Base-by-base conservation (phyloP, 2,888 invertebrate species). In the Ochropacha duplaris region DNA sequence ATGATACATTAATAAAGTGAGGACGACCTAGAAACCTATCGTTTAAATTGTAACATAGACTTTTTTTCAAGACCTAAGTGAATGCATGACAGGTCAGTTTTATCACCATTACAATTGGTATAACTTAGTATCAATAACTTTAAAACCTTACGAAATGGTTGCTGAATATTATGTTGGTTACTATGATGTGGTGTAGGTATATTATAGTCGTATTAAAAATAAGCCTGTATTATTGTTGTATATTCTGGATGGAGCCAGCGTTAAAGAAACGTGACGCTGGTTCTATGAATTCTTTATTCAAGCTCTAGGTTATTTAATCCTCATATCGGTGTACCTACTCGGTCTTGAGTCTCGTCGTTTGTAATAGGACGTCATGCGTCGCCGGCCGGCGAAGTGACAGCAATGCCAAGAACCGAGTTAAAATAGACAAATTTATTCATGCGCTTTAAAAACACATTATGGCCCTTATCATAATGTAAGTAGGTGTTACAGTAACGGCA, bases 361-460 rank as follows among this genome's bases (percentile, higher is more conserved):
- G 56, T 51, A 51, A 56, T 51, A 39, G 51, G 50, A 56, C 56
- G 51, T 51, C 56, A 51, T 55, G 31, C 36, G 50, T 56, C 50
- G 50, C 34, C 24, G 24, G 50, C 34, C 24, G 24, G 56, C 51
- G 51, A 56, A 51, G 51, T 56, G 56, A 56, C 56, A 56, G 56
- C 36, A 24, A 22, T 56, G 51, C 64, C 62, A 62, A 64, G 65
- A 62, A 60, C 59, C 59, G 56, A 57, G 54, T 56, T 56, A 51
- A 62, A 62, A 60, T 54, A 60, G 52, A 59, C 60, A 62, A 58
- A 57, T 49, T 57, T 56, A 59, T 52, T 44, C 36, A 44, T 51
- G 12, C 6, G 22, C 19, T 31, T 1, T 16, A 31, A 16, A 31
- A 28, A 11, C 31, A 8, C 0, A 16, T 34, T 14, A 52, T 9